Conservation (phyloP, 1,140 invertebrate genomes). For the Goniozus legneri region DNA sequence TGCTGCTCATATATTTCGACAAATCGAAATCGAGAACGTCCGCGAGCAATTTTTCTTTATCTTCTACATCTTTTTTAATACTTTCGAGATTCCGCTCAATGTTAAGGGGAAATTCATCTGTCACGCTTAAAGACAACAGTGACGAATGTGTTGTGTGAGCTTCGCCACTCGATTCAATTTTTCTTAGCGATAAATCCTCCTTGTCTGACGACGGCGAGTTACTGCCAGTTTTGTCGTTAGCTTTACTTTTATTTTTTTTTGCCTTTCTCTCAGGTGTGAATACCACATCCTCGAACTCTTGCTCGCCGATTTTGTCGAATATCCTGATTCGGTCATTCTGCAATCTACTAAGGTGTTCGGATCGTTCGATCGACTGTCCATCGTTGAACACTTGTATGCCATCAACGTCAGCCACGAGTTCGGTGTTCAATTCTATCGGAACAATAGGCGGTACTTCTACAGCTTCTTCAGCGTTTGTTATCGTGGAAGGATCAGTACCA, state of each 20-base stretch:
- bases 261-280: constrained; percentile 52
- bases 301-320: constrained; percentile 55
- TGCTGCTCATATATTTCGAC: constrained; percentile 43
- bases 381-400: constrained; percentile 5
- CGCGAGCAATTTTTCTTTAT: constrained; percentile 56
- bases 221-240: neutral
- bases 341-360: constrained; percentile 14
- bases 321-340: constrained; percentile 39
- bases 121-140: constrained; percentile 46
- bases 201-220: neutral
- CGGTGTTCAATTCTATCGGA: constrained; percentile 43
- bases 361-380: too few species aligned
- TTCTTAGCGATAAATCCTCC: neutral
- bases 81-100: constrained; percentile 53
- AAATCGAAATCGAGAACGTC: constrained; percentile 55
- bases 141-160: constrained; percentile 34
- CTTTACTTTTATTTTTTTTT: constrained; percentile 36
- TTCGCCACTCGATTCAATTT: too few species aligned
- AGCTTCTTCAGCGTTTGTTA: constrained; percentile 57
- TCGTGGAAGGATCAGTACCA: constrained; percentile 41
- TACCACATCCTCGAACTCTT: constrained; percentile 60
- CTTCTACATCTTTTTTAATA: constrained; percentile 56
- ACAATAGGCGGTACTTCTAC: constrained; percentile 50
- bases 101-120: constrained; percentile 41
- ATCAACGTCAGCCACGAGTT: constrained; percentile 44